phyloP scores from a whole-genome alignment of 2,888 invertebrate species.

The Napeogenes inachia region DNA sequence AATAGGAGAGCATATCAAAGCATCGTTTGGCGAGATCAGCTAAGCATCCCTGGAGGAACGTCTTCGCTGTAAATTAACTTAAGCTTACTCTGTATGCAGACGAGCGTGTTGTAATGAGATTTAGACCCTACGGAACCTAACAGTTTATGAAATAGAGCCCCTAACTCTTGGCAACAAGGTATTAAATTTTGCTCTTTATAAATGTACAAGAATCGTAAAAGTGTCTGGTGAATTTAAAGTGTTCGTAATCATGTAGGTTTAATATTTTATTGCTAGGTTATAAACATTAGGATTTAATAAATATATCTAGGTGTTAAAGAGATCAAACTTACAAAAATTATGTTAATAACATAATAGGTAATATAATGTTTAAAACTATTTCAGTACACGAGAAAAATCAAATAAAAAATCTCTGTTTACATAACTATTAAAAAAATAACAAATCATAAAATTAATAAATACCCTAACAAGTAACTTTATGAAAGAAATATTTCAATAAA shows the following conservation, averaged over 20 bases:
- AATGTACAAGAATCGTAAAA: conserved; percentile 11
- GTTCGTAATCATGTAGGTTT: not conserved
- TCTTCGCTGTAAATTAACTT: conserved; percentile 69
- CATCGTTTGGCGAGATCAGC: conserved; percentile 56
- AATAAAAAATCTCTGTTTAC: too few species aligned
- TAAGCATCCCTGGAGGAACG: conserved; percentile 48
- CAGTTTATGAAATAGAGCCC: conserved; percentile 19
- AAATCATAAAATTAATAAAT: too few species aligned
- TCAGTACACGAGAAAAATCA: too few species aligned
- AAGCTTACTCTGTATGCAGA: conserved; percentile 72
- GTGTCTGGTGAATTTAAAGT: conserved; percentile 13
- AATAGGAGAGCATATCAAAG: conserved; percentile 52
- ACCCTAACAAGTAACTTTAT: too few species aligned
- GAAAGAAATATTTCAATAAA: too few species aligned
- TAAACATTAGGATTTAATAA: too few species aligned
- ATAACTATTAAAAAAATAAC: too few species aligned
- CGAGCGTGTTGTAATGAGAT: conserved; percentile 61
- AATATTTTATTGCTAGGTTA: not conserved
- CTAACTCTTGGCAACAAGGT: conserved; percentile 19
- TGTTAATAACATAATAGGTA: too few species aligned
- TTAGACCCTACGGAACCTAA: conserved; percentile 51
- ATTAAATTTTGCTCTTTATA: conserved; percentile 19
- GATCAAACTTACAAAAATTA: too few species aligned
- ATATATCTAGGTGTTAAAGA: too few species aligned
- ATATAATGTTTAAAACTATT: too few species aligned